Evolutionary conservation across 2,797 vertebrate genomes (phyloP).

Genomic region (Eulemur mongoz): DNA sequence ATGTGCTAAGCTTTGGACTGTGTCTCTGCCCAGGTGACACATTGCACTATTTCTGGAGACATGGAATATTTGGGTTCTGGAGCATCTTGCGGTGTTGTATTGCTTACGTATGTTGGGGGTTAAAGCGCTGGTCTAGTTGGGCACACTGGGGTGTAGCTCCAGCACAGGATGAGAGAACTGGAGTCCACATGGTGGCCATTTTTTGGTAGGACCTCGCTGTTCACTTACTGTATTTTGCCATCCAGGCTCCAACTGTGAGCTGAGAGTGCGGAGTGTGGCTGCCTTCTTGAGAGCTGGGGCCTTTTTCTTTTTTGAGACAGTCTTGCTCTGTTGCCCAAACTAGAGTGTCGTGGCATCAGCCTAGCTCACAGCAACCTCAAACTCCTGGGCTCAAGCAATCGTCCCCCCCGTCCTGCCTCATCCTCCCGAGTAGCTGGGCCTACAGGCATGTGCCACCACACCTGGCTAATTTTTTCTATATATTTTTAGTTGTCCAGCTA

Average conservation of each 20-base stretch:
- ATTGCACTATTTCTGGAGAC: background rate
- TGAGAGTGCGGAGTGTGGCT: background rate
- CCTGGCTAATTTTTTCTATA: too few species aligned
- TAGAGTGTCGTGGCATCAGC: too few species aligned
- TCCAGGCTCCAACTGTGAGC: background rate
- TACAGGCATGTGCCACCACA: too few species aligned
- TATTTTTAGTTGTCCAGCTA: too few species aligned
- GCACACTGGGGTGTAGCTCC: background rate
- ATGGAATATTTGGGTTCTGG: background rate
- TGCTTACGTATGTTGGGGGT: background rate
- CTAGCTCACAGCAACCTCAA: too few species aligned
- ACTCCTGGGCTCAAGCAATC: too few species aligned
- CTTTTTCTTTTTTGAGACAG: too few species aligned
- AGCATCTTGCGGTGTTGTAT: background rate
- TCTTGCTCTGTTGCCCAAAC: too few species aligned
- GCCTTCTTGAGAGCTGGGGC: background rate
- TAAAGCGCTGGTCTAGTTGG: slow-evolving; percentile 5
- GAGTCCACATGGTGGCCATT: background rate
- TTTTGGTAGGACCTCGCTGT: background rate
- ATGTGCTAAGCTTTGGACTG: background rate
- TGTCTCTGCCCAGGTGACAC: background rate
- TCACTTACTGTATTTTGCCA: background rate
- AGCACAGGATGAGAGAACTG: background rate
- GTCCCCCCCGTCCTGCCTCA: too few species aligned
- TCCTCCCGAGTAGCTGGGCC: too few species aligned